Percentiles rank a stretch among this genome's conserved stretches.
Conservation (phyloP, 2,888 invertebrate species). For the Matsumyia berberina region DNA sequence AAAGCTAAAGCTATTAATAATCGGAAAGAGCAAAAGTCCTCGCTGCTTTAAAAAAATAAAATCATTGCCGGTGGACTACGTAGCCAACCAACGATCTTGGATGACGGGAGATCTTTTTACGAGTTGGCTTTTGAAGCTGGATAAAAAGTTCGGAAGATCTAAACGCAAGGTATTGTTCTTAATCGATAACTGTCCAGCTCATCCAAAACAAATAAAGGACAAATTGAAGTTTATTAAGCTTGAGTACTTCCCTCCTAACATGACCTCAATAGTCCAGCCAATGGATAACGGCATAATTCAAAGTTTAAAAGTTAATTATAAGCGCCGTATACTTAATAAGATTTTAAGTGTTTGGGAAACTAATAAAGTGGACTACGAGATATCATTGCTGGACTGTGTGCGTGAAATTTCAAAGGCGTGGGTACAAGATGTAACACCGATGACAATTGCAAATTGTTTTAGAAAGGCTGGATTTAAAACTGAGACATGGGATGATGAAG, state of each 20-base stretch:
- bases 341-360: background rate
- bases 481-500: slow-evolving; percentile 25
- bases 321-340: background rate
- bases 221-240: no score
- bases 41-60: no score
- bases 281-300: no score
- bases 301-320: no score
- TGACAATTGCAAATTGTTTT: slow-evolving; percentile 17
- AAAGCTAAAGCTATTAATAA: slow-evolving; percentile 13
- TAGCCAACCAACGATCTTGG: slow-evolving; percentile 10
- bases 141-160: background rate
- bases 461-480: slow-evolving; percentile 3
- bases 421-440: background rate
- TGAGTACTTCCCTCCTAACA: no score
- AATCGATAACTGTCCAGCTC: no score
- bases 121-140: background rate
- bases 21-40: no score
- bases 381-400: background rate
- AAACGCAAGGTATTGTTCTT: background rate
- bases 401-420: slow-evolving; percentile 12
- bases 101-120: background rate
- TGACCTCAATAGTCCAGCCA: no score
- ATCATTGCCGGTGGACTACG: no score
- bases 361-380: slow-evolving; percentile 1
- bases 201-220: no score